These are phyloP conservation scores for Aporophyla lueneburgensis DNA, from an alignment of 2,888 invertebrate species.

Conservation along the genomic window DNA sequence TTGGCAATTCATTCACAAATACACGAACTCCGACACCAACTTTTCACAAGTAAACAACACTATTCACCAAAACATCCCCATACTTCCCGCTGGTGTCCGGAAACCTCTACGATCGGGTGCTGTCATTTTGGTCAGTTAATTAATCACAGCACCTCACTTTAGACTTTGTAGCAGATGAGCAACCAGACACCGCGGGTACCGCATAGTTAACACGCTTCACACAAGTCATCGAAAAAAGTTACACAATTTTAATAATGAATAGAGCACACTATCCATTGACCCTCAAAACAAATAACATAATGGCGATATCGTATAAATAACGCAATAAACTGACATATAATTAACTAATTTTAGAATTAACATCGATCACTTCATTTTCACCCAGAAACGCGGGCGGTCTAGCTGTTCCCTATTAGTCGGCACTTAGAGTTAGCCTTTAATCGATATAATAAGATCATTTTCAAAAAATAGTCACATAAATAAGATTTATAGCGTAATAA, in stretches of 20 bases:
- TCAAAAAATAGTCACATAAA: constrained; percentile 33
- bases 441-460: constrained; percentile 23
- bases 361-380: constrained; percentile 11
- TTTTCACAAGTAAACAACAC: constrained; percentile 17
- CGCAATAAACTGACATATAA: constrained; percentile 32
- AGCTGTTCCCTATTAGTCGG: background rate
- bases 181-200: constrained; percentile 8
- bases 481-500: constrained; percentile 14
- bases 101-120: background rate
- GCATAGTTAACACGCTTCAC: background rate
- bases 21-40: constrained; percentile 5
- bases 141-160: background rate
- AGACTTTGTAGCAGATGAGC: background rate
- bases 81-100: background rate
- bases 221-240: constrained; percentile 9
- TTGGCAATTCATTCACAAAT: constrained; percentile 10
- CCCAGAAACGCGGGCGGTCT: background rate
- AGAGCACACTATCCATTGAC: constrained; percentile 22
- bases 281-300: constrained; percentile 25
- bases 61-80: constrained; percentile 19
- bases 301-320: constrained; percentile 52
- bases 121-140: constrained; percentile 4
- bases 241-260: background rate
- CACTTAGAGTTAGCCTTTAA: constrained; percentile 13
- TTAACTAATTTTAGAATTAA: constrained; percentile 28